Conservation (phyloP, 2,888 invertebrate genomes). For the Eupelmus urozonus region DNA sequence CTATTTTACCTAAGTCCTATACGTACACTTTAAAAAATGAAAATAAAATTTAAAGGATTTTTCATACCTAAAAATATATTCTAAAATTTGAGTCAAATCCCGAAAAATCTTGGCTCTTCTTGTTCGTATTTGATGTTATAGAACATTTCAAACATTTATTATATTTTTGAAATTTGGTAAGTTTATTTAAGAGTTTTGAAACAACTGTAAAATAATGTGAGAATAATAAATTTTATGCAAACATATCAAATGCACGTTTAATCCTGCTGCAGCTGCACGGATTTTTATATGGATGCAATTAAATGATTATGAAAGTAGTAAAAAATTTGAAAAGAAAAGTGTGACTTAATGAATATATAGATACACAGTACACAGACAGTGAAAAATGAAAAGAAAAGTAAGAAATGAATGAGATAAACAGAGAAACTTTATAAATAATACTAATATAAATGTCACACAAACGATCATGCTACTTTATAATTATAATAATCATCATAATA, state of each 20-base stretch:
- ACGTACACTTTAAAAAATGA: too few relatives aligned
- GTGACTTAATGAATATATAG: slow-evolving; percentile 48
- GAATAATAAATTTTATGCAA: slow-evolving; percentile 41
- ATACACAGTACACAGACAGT: slow-evolving; percentile 43
- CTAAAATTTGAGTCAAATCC: too few relatives aligned
- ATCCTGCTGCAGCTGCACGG: slow-evolving; percentile 29
- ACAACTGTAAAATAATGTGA: slow-evolving; percentile 7
- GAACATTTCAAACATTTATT: slow-evolving; percentile 11
- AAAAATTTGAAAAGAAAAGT: slow-evolving; percentile 35
- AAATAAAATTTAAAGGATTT: too few relatives aligned
- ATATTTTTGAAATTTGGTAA: not conserved
- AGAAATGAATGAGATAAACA: slow-evolving; percentile 40
- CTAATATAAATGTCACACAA: slow-evolving; percentile 37
- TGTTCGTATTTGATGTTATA: too few relatives aligned
- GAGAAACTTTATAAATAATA: slow-evolving; percentile 44
- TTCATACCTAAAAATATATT: too few relatives aligned
- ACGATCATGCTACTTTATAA: slow-evolving; percentile 51
- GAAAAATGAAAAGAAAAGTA: slow-evolving; percentile 38
- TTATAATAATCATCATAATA: slow-evolving; percentile 17
- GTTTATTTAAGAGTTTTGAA: not conserved
- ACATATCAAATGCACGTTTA: slow-evolving; percentile 34
- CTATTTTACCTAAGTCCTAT: too few relatives aligned
- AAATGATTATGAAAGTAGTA: slow-evolving; percentile 42
- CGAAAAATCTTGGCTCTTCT: too few relatives aligned
- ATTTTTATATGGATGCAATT: slow-evolving; percentile 46